phyloP scores from a whole-genome alignment of 2,888 invertebrate species.

The Oithona nana region DNA sequence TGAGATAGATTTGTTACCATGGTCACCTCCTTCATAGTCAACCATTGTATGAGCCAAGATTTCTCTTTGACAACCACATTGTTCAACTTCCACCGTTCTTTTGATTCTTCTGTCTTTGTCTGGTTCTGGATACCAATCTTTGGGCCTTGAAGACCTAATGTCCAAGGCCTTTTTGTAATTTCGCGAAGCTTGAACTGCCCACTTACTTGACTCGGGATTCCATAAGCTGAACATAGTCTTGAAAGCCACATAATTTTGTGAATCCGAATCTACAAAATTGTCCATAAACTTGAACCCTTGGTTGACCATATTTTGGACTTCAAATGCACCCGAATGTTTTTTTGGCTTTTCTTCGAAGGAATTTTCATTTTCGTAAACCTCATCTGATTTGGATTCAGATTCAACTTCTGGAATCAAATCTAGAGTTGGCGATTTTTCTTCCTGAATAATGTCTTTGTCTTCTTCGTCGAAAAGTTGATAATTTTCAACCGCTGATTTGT shows the following conservation, averaged over 20 bases:
- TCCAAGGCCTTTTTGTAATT: neutral
- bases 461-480: too few relatives aligned
- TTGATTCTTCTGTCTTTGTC: neutral
- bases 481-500: too few relatives aligned
- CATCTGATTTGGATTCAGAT: too few relatives aligned
- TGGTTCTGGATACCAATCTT: neutral
- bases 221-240: neutral
- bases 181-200: neutral
- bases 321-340: too few relatives aligned
- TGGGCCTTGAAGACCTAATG: neutral
- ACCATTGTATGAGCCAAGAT: neutral
- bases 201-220: constrained; percentile 1
- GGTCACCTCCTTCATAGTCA: neutral
- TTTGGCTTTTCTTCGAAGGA: too few relatives aligned
- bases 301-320: neutral
- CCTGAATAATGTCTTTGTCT: too few relatives aligned
- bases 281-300: neutral
- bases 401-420: too few relatives aligned
- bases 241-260: neutral
- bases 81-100: neutral
- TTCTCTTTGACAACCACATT: neutral
- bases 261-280: neutral
- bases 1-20: neutral
- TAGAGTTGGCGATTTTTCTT: too few relatives aligned
- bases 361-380: too few relatives aligned